These are phyloP conservation scores for Leiothrix lutea DNA, from an alignment of 2,113 vertebrate species.

Conservation along the genomic window DNA sequence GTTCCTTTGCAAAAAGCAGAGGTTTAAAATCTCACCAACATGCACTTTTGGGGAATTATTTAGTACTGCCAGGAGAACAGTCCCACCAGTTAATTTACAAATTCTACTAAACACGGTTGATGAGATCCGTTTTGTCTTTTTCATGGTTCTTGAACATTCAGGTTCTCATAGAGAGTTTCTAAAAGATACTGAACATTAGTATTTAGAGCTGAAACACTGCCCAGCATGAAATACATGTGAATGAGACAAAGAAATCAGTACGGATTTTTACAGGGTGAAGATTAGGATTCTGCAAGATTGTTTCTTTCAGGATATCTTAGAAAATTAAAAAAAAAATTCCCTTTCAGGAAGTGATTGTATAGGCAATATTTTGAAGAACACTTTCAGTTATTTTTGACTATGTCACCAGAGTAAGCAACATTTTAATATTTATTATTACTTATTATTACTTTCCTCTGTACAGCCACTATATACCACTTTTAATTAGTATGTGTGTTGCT, in stretches of 20 bases:
- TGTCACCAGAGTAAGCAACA: rapidly evolving
- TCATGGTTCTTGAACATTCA: not conserved
- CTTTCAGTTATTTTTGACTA: not conserved
- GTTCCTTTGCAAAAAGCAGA: not conserved
- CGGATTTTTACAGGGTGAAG: not conserved
- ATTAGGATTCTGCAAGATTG: not conserved
- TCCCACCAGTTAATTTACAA: not conserved
- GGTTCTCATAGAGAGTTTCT: not conserved
- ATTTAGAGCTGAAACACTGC: not conserved
- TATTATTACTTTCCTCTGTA: not conserved
- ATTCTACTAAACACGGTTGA: not conserved
- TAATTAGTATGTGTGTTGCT: not conserved
- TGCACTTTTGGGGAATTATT: not conserved
- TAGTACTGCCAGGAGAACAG: not conserved
- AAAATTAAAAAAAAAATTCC: not conserved
- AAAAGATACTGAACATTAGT: not conserved
- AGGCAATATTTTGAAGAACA: not conserved
- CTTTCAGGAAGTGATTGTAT: not conserved
- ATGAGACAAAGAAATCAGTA: not conserved
- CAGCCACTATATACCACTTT: not conserved
- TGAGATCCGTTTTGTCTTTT: not conserved
- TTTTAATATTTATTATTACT: not conserved
- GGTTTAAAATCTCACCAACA: not conserved
- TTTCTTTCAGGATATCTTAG: not conserved
- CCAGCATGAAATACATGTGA: not conserved